Evolutionary conservation across 2,888 invertebrate species (phyloP).

Genomic region (Morpho deidamia): DNA sequence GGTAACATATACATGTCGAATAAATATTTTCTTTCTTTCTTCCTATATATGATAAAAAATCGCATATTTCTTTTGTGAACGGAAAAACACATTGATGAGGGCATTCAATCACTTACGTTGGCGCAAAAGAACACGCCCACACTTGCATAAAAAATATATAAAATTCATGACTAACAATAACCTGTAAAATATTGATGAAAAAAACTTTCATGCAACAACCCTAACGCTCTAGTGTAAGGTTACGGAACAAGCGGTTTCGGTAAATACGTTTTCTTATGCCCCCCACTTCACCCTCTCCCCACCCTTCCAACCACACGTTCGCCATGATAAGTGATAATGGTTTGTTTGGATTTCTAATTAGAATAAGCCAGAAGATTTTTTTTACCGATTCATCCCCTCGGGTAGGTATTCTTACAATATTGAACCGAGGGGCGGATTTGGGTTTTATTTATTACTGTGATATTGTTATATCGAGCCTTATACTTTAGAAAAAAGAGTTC

Average conservation of each 20-base stretch:
- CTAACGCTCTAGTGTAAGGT: constrained; percentile 56
- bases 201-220: constrained; percentile 34
- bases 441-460: neutral
- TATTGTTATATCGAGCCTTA: neutral
- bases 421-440: neutral
- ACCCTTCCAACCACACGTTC: constrained; percentile 18
- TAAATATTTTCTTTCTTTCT: too few species aligned
- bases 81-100: too few species aligned
- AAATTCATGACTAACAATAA: too few species aligned
- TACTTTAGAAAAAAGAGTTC: too few species aligned
- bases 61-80: too few species aligned
- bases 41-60: too few species aligned
- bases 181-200: too few species aligned
- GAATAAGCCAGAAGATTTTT: constrained; percentile 26
- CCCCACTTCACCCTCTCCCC: constrained; percentile 14
- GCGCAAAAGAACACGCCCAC: too few species aligned
- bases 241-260: constrained; percentile 55
- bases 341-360: constrained; percentile 58
- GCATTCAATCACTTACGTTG: too few species aligned
- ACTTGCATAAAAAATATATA: too few species aligned
- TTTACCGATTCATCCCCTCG: constrained; percentile 7
- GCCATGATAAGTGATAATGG: constrained; percentile 35
- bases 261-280: constrained; percentile 63
- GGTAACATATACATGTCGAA: too few species aligned
- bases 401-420: neutral